These are phyloP conservation scores for Heliothis subflexa DNA, from an alignment of 1,140 invertebrate genomes.

Conservation along the genomic window DNA sequence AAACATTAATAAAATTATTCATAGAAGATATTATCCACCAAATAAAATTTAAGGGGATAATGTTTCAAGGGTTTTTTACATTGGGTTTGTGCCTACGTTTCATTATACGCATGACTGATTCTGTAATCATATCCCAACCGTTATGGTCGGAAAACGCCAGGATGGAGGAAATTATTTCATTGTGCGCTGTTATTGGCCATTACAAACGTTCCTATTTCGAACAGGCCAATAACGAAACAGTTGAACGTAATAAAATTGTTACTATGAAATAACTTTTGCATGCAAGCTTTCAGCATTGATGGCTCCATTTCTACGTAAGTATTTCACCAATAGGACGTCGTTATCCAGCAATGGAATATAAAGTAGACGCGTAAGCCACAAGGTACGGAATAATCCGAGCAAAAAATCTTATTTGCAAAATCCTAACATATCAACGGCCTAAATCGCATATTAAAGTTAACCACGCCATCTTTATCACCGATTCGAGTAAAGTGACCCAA, in stretches of 20 bases:
- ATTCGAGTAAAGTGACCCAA: constrained; percentile 41
- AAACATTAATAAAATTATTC: too few species aligned
- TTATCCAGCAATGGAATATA: background rate
- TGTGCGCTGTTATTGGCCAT: constrained; percentile 17
- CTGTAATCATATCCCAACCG: constrained; percentile 10
- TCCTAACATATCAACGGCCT: background rate
- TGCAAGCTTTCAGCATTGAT: background rate
- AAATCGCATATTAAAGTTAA: constrained; percentile 7
- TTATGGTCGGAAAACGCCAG: constrained; percentile 19
- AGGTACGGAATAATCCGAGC: too few species aligned
- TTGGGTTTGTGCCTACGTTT: background rate
- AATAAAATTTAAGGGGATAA: too few species aligned
- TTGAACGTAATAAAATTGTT: background rate
- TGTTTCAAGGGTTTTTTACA: too few species aligned
- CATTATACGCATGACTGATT: constrained; percentile 21
- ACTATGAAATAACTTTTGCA: background rate
- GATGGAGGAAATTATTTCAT: constrained; percentile 8
- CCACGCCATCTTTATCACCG: constrained; percentile 9
- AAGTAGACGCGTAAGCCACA: background rate
- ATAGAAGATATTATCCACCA: too few species aligned
- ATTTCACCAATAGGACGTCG: too few species aligned
- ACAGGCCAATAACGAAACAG: background rate
- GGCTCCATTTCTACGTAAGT: background rate
- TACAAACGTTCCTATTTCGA: constrained; percentile 6
- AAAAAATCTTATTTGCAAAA: background rate